Conservation (phyloP, 1,140 invertebrate species). For the Thereuonema tuberculata region DNA sequence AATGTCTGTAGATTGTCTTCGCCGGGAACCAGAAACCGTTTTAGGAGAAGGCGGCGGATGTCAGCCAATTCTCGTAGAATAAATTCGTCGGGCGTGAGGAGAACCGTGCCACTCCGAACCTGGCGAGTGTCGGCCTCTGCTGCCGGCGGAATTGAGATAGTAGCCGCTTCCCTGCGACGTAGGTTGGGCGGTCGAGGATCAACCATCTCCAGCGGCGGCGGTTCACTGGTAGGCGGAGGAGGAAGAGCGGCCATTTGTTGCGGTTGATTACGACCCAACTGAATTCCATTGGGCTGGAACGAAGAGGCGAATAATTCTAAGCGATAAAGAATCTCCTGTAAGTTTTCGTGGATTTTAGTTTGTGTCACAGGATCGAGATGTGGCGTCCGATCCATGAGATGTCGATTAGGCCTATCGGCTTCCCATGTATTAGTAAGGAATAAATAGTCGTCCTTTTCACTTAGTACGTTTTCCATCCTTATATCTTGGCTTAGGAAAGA, state of each 20-base stretch:
- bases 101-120: not conserved
- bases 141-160: not conserved
- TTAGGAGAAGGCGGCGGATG: slow-evolving; percentile 5
- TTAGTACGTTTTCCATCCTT: too few species aligned
- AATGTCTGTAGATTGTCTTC: not conserved
- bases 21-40: not conserved
- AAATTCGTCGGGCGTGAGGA: slow-evolving; percentile 9
- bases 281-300: not conserved
- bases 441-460: too few species aligned
- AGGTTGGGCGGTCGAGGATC: not conserved
- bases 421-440: too few species aligned
- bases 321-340: not conserved
- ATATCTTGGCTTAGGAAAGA: too few species aligned
- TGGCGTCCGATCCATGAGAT: too few species aligned
- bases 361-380: too few species aligned
- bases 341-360: not conserved
- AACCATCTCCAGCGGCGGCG: not conserved
- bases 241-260: too few species aligned
- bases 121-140: not conserved
- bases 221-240: too few species aligned
- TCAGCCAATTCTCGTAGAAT: slow-evolving; percentile 10
- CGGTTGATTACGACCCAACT: not conserved
- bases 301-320: not conserved
- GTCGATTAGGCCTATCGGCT: too few species aligned
- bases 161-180: not conserved